Conservation (phyloP, 2,888 invertebrate genomes). For the Drosophila neotestacea region DNA sequence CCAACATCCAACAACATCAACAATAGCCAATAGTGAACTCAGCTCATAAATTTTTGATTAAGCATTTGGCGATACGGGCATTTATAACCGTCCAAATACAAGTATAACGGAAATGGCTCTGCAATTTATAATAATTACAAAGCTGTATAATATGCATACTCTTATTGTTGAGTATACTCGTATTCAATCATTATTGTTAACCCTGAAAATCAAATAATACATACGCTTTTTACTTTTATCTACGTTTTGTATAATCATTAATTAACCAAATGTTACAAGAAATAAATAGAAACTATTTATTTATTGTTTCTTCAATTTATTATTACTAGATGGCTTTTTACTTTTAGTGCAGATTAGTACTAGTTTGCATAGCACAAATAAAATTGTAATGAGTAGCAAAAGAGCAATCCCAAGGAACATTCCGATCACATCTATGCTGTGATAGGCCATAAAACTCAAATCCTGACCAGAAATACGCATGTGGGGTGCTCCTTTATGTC, state of each 20-base stretch:
- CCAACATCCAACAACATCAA: slow-evolving; percentile 14
- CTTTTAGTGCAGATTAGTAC: neutral
- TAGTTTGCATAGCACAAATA: slow-evolving; percentile 7
- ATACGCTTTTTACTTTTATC: neutral
- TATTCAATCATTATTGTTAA: neutral
- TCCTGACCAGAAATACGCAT: slow-evolving; percentile 81
- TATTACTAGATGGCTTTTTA: neutral
- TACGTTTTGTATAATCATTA: neutral
- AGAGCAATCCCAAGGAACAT: slow-evolving; percentile 56
- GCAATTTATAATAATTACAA: slow-evolving; percentile 56
- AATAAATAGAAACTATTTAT: neutral
- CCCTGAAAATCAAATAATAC: neutral
- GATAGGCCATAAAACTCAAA: slow-evolving; percentile 78
- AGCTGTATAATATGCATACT: slow-evolving; percentile 6
- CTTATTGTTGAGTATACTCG: neutral
- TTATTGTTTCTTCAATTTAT: slow-evolving; percentile 38
- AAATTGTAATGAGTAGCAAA: slow-evolving; percentile 12
- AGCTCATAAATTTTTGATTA: slow-evolving; percentile 79
- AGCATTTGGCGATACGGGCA: slow-evolving; percentile 71
- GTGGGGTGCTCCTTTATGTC: slow-evolving; percentile 83
- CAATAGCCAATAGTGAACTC: slow-evolving; percentile 37
- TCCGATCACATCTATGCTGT: slow-evolving; percentile 79
- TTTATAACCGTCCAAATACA: slow-evolving; percentile 50
- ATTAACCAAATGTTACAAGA: neutral
- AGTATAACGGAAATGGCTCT: slow-evolving; percentile 59